Base-by-base conservation (phyloP, 1,140 invertebrate species). In the Drosophila tsacasi region DNA sequence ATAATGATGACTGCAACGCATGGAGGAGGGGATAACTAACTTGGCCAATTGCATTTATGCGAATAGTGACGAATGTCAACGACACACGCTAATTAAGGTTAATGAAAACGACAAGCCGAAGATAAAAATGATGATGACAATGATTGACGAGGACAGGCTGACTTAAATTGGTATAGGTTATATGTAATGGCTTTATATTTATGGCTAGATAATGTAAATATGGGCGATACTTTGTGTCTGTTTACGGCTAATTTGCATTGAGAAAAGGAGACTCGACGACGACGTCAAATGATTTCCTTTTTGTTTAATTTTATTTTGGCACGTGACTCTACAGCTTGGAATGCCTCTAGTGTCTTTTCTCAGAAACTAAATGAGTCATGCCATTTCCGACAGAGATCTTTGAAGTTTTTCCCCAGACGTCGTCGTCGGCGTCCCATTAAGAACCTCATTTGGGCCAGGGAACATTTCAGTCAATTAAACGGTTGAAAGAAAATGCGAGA, bases 1-100 rank as follows among this genome's bases (percentile, higher is more conserved):
- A 72, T 37, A 27, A 74, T 54, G 42, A 54, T 50, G 42, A 27
- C 46, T 50, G 25, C 35, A n/a, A 32, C 23, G 32, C 13, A 15
- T 15, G 27, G 49, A 19, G 50, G 21, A 25, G 42, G 30, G 23
- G 40, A n/a, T 42, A 46, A 46, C 46, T 59, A 64, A 60, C 55
- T 59, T 60, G 55, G 50, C 46, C 63, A 59, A 58, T 74, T 73
- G 76, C 63, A 69, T 66, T 76, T 78, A 63, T 59, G 42, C 46
- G 47, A 32, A 5, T 50, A 42, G 52, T 49, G 61, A 77, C 67
- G 77, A 81, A 67, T 89, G 81, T 79, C 81, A 83, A 75, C 81
- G 80, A 57, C 69, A 86, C 68, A 80, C 59, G 57, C 75, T 89
- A 90, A 89, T 89, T 89, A 89, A 85, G 78, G 84, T 85, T 89